phyloP scores from a whole-genome alignment of 2,888 invertebrate genomes.

The Dendrolimus pini region DNA sequence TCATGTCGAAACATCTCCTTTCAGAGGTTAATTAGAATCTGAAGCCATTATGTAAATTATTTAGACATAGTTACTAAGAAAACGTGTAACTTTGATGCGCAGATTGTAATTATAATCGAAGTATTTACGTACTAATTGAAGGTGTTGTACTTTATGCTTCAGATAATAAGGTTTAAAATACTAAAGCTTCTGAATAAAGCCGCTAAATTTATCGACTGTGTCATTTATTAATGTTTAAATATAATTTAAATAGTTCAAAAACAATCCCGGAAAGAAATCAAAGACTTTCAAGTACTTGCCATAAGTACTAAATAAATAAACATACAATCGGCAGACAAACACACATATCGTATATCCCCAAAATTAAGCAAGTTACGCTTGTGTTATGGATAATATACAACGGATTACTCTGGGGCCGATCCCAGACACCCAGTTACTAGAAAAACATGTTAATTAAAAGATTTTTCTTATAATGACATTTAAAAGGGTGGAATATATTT shows the following conservation, averaged over 20 bases:
- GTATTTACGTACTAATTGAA: not conserved
- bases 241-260: not conserved
- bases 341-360: too few species aligned
- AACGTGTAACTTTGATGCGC: constrained; percentile 27
- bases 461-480: too few species aligned
- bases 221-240: not conserved
- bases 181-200: not conserved
- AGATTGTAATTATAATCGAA: not conserved
- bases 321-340: too few species aligned
- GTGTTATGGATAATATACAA: too few species aligned
- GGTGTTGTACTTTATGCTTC: not conserved
- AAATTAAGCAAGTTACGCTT: too few species aligned
- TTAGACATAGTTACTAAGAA: constrained; percentile 30
- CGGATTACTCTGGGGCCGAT: too few species aligned
- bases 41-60: constrained; percentile 39
- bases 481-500: too few species aligned
- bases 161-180: not conserved
- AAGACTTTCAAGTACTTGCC: too few species aligned
- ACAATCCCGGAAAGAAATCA: not conserved
- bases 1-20: constrained; percentile 33
- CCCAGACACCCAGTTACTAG: too few species aligned
- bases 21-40: constrained; percentile 42
- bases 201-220: not conserved
- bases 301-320: too few species aligned
- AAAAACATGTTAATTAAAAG: too few species aligned